phyloP scores from a whole-genome alignment of 2,113 vertebrate genomes.

The Vombatus ursinus region DNA sequence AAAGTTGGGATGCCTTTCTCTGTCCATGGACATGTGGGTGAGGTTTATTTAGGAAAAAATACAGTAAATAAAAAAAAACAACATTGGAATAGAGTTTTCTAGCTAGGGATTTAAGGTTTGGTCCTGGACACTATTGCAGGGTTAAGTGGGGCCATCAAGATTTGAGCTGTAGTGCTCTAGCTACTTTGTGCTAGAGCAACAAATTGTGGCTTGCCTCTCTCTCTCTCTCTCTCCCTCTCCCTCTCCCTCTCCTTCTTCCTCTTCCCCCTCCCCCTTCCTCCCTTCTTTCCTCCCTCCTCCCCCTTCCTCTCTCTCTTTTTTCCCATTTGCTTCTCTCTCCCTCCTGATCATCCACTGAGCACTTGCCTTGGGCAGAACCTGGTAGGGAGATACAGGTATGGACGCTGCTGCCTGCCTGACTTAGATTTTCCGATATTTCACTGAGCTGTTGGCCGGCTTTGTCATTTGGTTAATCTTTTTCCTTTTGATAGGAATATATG shows the following conservation, averaged over 20 bases:
- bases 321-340: too few species aligned
- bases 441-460: background rate
- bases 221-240: background rate
- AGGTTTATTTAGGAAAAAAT: background rate
- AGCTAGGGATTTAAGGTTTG: background rate
- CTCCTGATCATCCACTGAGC: too few species aligned
- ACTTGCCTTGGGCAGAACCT: too few species aligned
- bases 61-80: background rate
- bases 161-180: background rate
- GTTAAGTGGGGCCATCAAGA: background rate
- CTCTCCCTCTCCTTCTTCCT: background rate
- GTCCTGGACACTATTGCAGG: background rate
- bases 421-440: background rate
- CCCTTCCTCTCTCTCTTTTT: background rate
- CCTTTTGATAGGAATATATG: background rate
- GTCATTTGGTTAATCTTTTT: slow-evolving; percentile 40
- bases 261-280: background rate
- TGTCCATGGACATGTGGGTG: background rate
- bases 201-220: background rate
- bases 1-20: slow-evolving; percentile 14
- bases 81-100: too few species aligned
- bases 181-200: background rate
- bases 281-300: background rate
- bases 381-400: background rate
- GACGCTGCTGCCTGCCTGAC: background rate